Evolutionary conservation across 1,140 invertebrate species (phyloP), one percentile per base, ranked within the genome.

Genomic region (Globodera rostochiensis): DNA sequence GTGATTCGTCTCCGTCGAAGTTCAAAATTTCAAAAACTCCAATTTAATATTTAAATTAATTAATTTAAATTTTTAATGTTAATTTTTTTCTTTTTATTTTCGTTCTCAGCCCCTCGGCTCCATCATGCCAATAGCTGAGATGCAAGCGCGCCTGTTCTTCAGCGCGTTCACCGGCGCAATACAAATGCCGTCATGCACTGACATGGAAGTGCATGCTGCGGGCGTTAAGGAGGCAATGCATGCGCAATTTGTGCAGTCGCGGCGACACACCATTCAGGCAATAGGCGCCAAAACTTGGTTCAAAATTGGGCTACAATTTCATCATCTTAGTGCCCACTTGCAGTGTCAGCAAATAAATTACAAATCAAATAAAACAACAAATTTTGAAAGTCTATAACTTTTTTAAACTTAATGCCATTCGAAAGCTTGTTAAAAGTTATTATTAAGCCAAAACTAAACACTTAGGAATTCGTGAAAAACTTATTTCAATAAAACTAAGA

Each of bases 71-170:
- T 36, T 36, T 36, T 36, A 36, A 36, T 36, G 36, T 36, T 36
- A 36, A 25, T 25, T 25, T 25, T 36, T 1, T 3, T 1, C 2
- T 3, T 36, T 36, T 36, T 36, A 36, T 36, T 36, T 8, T 13
- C 67, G n/a, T n/a, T 86, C 85, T 82, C 64, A 84, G 85, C 91
- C 92, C 25, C 74, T 92, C 15, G 91, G 92, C 50, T 88, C 91
- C 19, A 88, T 92, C n/a, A 90, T 92, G 87, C 92, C 92, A 11
- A 90, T 92, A 45, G 89, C 91, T n/a, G 92, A 92, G 85, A 88
- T 92, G 69, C 92, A 92, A 85, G 88, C 86, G 19, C 49, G 84
- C 13, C 46, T 86, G 36, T 86, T 88, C 74, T 86, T 87, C 69
- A 78, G 84, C 19, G 79, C 67, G 67, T 87, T 86, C 13, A 81